phyloP scores from a whole-genome alignment of 92 coral and sea anemone species.

The Chrysogorgia sp. region DNA sequence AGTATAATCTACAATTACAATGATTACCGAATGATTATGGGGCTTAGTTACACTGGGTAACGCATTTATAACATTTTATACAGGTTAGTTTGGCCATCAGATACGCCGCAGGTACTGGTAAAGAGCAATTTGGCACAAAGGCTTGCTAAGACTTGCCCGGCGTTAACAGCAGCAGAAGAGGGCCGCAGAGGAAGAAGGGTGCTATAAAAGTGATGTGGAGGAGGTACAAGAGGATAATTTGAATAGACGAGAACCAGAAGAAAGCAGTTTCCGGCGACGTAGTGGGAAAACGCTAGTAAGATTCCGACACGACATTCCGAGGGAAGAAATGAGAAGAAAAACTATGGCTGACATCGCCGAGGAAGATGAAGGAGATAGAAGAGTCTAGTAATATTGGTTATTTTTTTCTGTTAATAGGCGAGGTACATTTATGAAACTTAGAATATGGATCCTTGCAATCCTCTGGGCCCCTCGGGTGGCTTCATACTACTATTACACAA shows the following conservation, averaged over 20 bases:
- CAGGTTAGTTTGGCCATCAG: constrained; percentile 97
- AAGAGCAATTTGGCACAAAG: constrained; percentile 90
- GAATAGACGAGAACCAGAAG: not conserved
- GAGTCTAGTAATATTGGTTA: too few species aligned
- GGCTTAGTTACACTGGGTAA: too few species aligned
- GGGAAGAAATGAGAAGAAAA: constrained; percentile 7
- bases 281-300: not conserved
- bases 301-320: constrained; percentile 11
- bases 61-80: too few species aligned
- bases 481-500: too few species aligned
- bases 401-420: too few species aligned
- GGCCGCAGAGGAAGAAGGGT: constrained; percentile 60
- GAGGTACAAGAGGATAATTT: not conserved
- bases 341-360: constrained; percentile 3
- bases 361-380: constrained; percentile 49
- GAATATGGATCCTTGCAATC: too few species aligned
- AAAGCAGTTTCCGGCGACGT: not conserved
- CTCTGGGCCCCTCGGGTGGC: too few species aligned
- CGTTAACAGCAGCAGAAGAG: constrained; percentile 85
- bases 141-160: constrained; percentile 78
- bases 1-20: too few species aligned
- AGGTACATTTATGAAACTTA: too few species aligned
- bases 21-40: too few species aligned
- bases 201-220: constrained; percentile 37
- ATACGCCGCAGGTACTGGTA: constrained; percentile 85